phyloP scores from a whole-genome alignment of 2,113 vertebrate genomes.

The Scatophagus argus region DNA sequence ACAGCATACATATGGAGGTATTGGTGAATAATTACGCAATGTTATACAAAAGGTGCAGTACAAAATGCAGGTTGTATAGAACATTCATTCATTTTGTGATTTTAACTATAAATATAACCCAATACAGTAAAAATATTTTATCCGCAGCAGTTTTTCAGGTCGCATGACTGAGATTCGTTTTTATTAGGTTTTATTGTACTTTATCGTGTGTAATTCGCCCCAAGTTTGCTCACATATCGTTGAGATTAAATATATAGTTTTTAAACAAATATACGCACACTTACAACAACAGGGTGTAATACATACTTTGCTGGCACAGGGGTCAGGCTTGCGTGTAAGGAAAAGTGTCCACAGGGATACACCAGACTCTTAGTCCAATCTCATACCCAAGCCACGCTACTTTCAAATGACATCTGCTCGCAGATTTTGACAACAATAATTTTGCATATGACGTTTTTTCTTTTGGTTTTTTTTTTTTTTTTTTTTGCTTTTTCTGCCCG shows the following conservation, averaged over 20 bases:
- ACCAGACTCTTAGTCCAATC: conserved; percentile 62
- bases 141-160: background rate
- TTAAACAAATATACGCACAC: background rate
- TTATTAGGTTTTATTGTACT: background rate
- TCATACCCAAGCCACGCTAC: conserved; percentile 86
- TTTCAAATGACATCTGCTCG: conserved; percentile 82
- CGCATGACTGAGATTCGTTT: background rate
- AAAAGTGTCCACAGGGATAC: conserved; percentile 36
- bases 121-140: background rate
- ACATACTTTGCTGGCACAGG: conserved; percentile 46
- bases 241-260: background rate
- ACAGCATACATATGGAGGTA: background rate
- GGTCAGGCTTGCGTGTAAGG: conserved; percentile 56
- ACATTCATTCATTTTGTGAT: background rate
- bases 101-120: background rate
- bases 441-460: conserved; percentile 76
- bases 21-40: conserved; percentile 61
- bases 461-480: too few species aligned
- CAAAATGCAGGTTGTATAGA: background rate
- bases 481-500: conserved; percentile 52
- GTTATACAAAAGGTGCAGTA: background rate
- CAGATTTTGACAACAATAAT: conserved; percentile 80
- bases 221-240: background rate
- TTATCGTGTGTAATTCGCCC: background rate
- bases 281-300: conserved; percentile 37